Evolutionary conservation across 1,140 invertebrate species (phyloP), one percentile per base, ranked within the genome.

Genomic region (Goniozus legneri): DNA sequence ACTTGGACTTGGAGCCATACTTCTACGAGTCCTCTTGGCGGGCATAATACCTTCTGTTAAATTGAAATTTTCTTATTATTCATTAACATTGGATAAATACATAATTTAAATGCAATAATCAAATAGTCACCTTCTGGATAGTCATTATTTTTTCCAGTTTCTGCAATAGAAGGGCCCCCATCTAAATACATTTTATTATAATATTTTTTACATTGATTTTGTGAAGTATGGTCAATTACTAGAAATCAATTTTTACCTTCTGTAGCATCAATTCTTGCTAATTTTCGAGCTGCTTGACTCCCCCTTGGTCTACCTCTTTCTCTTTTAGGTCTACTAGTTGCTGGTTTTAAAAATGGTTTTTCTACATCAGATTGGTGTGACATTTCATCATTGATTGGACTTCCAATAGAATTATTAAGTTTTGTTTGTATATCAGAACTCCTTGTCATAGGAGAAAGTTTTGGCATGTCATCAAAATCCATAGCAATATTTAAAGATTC

Each of bases 391-490:
- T 52, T 62, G 2, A 47, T 10, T 6, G 60, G 53, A 51, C 52
- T 65, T 12, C 52, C 52, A 48, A 59, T 50, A 21, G 62, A 65
- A 39, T 69, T 60, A 39, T 47, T 63, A 10, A 62, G 30, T 39
- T 64, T 72, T 30, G 54, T 48, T 33, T 66, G 57, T 8, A 50
- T 30, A n/a, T 73, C 71, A 10, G 54, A 43, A 32, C 42, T 65
- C 54, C 67, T 73, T n/a, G 58, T 61, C 53, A 73, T 69, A 12
- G 74, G 74, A 8, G 71, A 71, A n/a, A 76, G 58, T 44, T 73
- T 76, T 30, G 74, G 74, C 71, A 76, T 76, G 44, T 63, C 71
- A 27, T 74, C 71, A 35, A 67, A 69, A 19, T 76, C 70, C n/a
- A 56, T 57, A 3, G 52, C 49, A 3, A 51, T 61, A 43, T 47